Conservation (phyloP, 2,888 invertebrate genomes). For the Gastracanthus pulcherrimus region DNA sequence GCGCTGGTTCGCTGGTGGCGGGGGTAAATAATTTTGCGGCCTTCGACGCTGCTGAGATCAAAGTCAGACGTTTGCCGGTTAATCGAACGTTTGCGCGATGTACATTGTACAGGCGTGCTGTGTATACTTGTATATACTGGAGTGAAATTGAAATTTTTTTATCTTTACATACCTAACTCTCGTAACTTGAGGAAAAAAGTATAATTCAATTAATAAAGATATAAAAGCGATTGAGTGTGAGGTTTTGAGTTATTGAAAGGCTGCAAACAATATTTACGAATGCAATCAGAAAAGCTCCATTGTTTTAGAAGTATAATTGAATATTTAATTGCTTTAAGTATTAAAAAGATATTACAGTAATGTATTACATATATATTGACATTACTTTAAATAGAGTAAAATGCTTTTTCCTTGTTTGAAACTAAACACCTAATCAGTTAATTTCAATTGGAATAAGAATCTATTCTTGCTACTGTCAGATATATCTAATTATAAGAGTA, state of each 20-base stretch:
- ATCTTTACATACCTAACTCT: neutral
- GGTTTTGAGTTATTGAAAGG: neutral
- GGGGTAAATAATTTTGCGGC: conserved; percentile 17
- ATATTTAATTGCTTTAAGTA: neutral
- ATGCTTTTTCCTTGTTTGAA: too few relatives aligned
- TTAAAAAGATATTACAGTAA: too few relatives aligned
- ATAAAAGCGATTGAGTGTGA: neutral
- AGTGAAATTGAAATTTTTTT: neutral
- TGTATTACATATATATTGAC: too few relatives aligned
- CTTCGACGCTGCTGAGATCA: conserved; percentile 24
- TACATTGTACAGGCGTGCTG: neutral
- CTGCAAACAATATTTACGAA: too few relatives aligned
- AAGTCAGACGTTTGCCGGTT: conserved; percentile 23
- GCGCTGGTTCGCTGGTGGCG: neutral
- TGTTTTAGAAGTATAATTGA: neutral
- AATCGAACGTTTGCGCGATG: neutral
- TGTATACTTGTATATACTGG: too few relatives aligned
- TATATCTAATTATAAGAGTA: too few relatives aligned
- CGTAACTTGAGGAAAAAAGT: too few relatives aligned
- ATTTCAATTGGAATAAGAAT: too few relatives aligned
- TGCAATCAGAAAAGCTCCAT: neutral
- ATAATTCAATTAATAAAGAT: neutral
- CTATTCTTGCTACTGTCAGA: too few relatives aligned
- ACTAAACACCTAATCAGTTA: too few relatives aligned
- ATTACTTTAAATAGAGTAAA: too few relatives aligned